Base-by-base conservation (phyloP, 2,113 vertebrate species). In the Peromyscus maniculatus region DNA sequence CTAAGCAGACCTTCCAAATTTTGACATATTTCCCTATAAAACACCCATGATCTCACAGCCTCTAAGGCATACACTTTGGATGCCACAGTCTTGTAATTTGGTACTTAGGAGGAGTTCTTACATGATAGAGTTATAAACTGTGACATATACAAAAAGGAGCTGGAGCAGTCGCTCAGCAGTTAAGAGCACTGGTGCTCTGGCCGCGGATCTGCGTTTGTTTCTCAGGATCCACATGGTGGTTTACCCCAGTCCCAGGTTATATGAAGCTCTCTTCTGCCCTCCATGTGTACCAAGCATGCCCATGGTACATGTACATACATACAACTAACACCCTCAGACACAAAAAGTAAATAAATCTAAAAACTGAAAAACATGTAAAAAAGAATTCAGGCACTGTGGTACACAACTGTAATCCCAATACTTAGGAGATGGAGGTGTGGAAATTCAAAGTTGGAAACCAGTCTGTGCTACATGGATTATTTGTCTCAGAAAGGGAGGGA, bases 1-100 rank as follows among this genome's bases (percentile, higher is more conserved):
- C 88, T 88, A 96, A 66, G 33, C 67, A 95, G 55, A 93, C 78
- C 67, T 72, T 26, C 86, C 33, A 88, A 88, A 88, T 55, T 88
- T 52, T 55, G 33, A 55, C 2, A 2, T n/a, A 22, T 88, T 55
- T 82, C 59, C 43, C 36, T 49, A 83, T 33, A 57, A 49, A 92
- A 59, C n/a, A 52, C 21, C 43, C n/a, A 28, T 19, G 82, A 66
- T 43, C 17, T 64, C 82, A 84, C 7, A 28, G 24, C 57, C 82
- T 43, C n/a, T 22, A 28, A 84, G 59, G 82, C 82, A 84, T 46
- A 43, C 17, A 43, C 24, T 84, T 17, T 64, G 59, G 82, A 46
- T 43, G 82, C 59, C n/a, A 84, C 13, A 17, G 82, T 43, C 57
- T 66, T 66, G 24, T 84, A 84, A 64, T 84, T 17, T 84, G 82